Conservation (phyloP, 35 echinoderm and acorn worm species). For the Heliocidaris tuberculata region DNA sequence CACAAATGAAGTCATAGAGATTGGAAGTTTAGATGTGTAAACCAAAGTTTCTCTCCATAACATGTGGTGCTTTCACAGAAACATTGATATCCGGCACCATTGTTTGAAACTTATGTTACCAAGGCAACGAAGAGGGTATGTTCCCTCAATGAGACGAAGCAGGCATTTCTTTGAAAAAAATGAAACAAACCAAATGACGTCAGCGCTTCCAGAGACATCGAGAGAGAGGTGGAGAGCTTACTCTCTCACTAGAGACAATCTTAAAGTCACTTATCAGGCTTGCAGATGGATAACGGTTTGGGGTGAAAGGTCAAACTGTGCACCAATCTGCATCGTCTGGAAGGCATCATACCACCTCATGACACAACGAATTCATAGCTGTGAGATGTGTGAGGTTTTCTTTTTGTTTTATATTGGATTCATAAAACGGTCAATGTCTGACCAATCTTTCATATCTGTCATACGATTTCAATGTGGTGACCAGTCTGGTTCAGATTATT, state of each 20-base stretch:
- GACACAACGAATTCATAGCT: not conserved
- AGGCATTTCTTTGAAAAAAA: conserved; percentile 3
- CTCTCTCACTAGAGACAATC: not conserved
- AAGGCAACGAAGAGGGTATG: not conserved
- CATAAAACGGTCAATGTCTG: not conserved
- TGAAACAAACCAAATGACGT: conserved; percentile 26
- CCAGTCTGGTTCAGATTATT: not conserved
- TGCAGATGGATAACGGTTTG: not conserved
- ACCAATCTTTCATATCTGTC: not conserved
- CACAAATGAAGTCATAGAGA: not conserved
- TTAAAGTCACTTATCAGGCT: not conserved
- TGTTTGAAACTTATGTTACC: not conserved
- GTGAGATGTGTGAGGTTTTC: not conserved
- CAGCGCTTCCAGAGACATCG: conserved; percentile 26
- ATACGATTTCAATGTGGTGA: not conserved
- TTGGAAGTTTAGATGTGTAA: not conserved
- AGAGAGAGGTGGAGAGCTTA: not conserved
- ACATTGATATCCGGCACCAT: not conserved
- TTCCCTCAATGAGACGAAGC: not conserved
- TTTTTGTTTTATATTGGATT: not conserved
- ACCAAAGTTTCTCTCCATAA: conserved; percentile 1
- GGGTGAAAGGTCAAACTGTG: not conserved
- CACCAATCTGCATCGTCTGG: not conserved
- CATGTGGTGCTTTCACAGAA: not conserved
- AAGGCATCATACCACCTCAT: not conserved